Evolutionary conservation across 37 sponge, comb jelly and placozoan genomes (phyloP).

Genomic region (Sycon ciliatum): DNA sequence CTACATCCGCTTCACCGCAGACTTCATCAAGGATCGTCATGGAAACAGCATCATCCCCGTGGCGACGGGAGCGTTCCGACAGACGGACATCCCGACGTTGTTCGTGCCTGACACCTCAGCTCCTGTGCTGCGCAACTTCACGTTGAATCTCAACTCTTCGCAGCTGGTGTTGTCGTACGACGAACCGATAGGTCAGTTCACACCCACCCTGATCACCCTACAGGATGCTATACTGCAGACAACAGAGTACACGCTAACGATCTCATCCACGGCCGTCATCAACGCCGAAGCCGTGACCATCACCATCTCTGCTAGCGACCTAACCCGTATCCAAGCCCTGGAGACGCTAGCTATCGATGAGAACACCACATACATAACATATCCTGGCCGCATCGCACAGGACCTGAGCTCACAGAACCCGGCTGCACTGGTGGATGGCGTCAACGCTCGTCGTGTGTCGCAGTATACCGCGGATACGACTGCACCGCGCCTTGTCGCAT

Average conservation of each 20-base stretch:
- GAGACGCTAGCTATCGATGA: slow-evolving; percentile 43
- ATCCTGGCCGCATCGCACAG: slow-evolving; percentile 25
- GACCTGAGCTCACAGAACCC: slow-evolving; percentile 30
- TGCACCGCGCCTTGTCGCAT: slow-evolving; percentile 32
- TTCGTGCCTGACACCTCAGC: slow-evolving; percentile 30
- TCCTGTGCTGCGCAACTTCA: slow-evolving; percentile 45
- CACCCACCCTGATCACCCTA: slow-evolving; percentile 44
- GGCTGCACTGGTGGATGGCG: slow-evolving; percentile 24
- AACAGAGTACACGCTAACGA: background rate
- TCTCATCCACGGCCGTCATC: background rate
- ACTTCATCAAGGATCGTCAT: slow-evolving; percentile 30
- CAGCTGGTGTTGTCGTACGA: slow-evolving; percentile 46
- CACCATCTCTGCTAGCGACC: slow-evolving; percentile 41
- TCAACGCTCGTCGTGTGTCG: slow-evolving; percentile 37
- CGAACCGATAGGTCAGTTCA: background rate
- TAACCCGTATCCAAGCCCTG: slow-evolving; percentile 43
- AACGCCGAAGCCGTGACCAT: slow-evolving; percentile 22
- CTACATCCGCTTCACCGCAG: slow-evolving; percentile 10
- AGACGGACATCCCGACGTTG: background rate
- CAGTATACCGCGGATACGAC: slow-evolving; percentile 49
- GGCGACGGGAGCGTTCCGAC: background rate
- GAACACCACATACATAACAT: slow-evolving; percentile 53
- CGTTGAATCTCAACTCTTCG: slow-evolving; percentile 59
- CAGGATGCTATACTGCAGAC: slow-evolving; percentile 18
- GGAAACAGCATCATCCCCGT: slow-evolving; percentile 25